Percentiles rank a stretch among this genome's conserved stretches.
Evolutionary conservation across 2,113 vertebrate species (phyloP).

Genomic region (Grallaria varia): DNA sequence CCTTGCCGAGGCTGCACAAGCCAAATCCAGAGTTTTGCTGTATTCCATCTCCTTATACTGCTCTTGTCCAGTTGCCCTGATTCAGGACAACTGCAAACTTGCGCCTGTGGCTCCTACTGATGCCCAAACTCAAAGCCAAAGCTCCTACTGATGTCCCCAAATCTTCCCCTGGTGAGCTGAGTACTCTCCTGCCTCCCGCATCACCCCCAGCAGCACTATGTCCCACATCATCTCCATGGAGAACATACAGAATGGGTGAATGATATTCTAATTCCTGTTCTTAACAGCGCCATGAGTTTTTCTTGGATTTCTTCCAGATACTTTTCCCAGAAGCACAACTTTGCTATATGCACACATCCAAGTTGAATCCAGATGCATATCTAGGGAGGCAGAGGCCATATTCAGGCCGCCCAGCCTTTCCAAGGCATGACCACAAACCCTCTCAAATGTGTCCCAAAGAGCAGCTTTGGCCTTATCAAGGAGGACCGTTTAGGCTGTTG

Average conservation of each 20-base stretch:
- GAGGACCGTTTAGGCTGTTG: not conserved
- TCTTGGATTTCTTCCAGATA: not conserved
- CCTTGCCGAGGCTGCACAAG: not conserved
- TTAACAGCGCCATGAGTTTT: not conserved
- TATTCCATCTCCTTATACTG: not conserved
- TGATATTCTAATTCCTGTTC: not conserved
- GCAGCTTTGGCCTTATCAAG: not conserved
- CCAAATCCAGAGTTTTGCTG: not conserved
- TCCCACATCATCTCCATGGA: not conserved
- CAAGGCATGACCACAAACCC: not conserved
- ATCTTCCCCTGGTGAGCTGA: not conserved
- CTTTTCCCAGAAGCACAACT: not conserved
- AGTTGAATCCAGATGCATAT: not conserved
- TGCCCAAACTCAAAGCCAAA: not conserved
- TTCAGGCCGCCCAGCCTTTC: not conserved
- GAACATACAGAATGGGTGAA: not conserved
- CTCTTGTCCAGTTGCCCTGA: not conserved
- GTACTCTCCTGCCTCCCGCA: accelerated
- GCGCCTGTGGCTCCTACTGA: not conserved
- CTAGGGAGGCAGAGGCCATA: not conserved
- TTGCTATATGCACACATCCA: not conserved
- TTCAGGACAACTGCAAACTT: not conserved
- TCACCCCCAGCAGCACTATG: not conserved
- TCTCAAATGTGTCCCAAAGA: not conserved
- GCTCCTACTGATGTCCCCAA: not conserved